Evolutionary conservation across 1,140 invertebrate species (phyloP).

Genomic region (Zaprionus nigranus): DNA sequence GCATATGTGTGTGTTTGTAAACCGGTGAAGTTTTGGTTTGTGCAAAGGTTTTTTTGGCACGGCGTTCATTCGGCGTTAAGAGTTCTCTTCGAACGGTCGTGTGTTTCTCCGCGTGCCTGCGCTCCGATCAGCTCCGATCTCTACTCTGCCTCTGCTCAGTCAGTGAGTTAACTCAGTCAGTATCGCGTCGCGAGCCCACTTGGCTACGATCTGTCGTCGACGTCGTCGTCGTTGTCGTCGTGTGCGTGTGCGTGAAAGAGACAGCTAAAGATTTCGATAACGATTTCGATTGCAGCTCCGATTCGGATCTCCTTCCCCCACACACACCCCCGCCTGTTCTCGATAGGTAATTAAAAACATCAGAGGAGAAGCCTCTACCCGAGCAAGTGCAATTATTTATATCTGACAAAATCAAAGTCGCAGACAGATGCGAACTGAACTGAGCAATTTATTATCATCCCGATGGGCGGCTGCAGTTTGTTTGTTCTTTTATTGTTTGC

Average conservation of each 20-base stretch:
- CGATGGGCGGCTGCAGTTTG: constrained; percentile 29
- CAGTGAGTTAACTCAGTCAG: constrained; percentile 13
- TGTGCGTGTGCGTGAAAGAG: neutral
- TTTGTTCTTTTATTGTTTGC: constrained; percentile 34
- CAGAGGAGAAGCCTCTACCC: neutral
- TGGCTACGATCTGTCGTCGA: neutral
- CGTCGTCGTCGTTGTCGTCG: neutral
- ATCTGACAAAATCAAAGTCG: constrained; percentile 37
- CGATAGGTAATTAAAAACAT: constrained; percentile 46
- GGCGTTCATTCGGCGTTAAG: constrained; percentile 63
- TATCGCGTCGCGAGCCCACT: constrained; percentile 15
- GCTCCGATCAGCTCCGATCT: constrained; percentile 33
- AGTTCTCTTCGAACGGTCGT: constrained; percentile 70
- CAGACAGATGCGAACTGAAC: constrained; percentile 14
- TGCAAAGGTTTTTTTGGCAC: constrained; percentile 40
- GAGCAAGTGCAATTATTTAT: constrained; percentile 1
- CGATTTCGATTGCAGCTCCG: constrained; percentile 4
- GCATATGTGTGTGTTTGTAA: constrained; percentile 28
- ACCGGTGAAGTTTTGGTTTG: constrained; percentile 45
- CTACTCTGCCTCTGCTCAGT: constrained; percentile 28
- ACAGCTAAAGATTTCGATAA: constrained; percentile 1
- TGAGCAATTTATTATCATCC: constrained; percentile 39
- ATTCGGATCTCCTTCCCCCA: neutral
- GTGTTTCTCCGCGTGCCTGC: constrained; percentile 42
- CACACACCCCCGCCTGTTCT: constrained; percentile 18